Conservation (phyloP, 2,113 vertebrate genomes). For the Cyphomyrus plagiostoma region DNA sequence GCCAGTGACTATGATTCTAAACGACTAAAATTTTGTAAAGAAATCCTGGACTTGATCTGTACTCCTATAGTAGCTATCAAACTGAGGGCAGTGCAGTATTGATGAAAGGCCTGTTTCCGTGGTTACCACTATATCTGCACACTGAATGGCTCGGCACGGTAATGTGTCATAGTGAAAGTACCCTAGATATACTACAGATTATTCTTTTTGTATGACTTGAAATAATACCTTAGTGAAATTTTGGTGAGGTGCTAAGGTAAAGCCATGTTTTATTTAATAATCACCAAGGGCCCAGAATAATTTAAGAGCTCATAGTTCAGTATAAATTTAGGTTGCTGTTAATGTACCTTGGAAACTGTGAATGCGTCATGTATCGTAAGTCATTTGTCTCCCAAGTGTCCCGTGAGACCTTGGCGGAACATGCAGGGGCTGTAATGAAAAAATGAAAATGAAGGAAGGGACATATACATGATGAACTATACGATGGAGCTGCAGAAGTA, state of each 20-base stretch:
- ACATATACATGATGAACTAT: conserved; percentile 5
- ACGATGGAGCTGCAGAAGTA: not conserved
- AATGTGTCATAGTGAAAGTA: not conserved
- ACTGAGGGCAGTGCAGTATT: not conserved
- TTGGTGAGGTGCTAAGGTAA: not conserved
- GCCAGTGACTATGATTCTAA: not conserved
- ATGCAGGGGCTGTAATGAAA: not conserved
- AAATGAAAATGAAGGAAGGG: conserved; percentile 7
- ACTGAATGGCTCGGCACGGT: not conserved
- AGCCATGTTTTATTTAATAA: conserved; percentile 17
- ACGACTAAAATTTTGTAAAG: not conserved
- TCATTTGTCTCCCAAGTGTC: conserved; percentile 3
- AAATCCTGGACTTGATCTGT: not conserved
- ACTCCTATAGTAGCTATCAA: not conserved
- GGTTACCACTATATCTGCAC: not conserved
- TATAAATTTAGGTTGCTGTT: conserved; percentile 17
- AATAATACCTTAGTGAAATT: conserved; percentile 7
- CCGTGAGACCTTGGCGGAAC: not conserved
- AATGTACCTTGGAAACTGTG: conserved; percentile 10
- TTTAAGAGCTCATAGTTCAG: conserved; percentile 12
- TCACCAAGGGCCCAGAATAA: conserved; percentile 13
- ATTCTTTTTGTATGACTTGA: not conserved
- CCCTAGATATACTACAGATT: not conserved
- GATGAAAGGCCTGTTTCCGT: conserved; percentile 3
- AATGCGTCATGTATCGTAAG: conserved; percentile 2